phyloP scores from a whole-genome alignment of 2,888 invertebrate species.

The Harpagoxenus sublaevis region DNA sequence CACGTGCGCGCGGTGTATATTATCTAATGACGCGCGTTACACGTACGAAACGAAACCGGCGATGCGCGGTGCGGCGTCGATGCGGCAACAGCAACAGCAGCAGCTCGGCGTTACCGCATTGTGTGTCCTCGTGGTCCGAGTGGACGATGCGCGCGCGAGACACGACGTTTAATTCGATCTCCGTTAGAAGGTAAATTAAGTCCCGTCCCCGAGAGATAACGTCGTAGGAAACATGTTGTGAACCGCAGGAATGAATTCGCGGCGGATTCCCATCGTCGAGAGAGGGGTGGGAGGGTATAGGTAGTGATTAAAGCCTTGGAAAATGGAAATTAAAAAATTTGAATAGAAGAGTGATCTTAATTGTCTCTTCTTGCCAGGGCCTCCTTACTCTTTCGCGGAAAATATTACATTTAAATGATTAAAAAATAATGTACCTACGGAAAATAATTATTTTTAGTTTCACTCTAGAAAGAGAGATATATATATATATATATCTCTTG shows the following conservation, averaged over 20 bases:
- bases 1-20: background rate
- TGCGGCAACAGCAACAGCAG: background rate
- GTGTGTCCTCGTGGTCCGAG: background rate
- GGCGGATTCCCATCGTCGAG: background rate
- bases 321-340: background rate
- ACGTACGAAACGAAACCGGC: slow-evolving; percentile 5
- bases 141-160: background rate
- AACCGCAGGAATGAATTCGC: background rate
- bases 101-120: background rate
- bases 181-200: slow-evolving; percentile 44
- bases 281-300: too few relatives aligned
- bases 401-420: background rate
- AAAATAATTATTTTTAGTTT: slow-evolving; percentile 8
- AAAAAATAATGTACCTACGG: background rate
- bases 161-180: slow-evolving; percentile 32
- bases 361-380: background rate
- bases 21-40: slow-evolving; percentile 47
- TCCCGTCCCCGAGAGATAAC: slow-evolving; percentile 6
- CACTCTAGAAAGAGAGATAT: background rate
- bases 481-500: background rate
- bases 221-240: background rate
- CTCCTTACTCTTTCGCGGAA: background rate
- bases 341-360: background rate
- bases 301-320: background rate
- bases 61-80: background rate